phyloP scores from a whole-genome alignment of 2,888 invertebrate species.

The Drosophila anceps region DNA sequence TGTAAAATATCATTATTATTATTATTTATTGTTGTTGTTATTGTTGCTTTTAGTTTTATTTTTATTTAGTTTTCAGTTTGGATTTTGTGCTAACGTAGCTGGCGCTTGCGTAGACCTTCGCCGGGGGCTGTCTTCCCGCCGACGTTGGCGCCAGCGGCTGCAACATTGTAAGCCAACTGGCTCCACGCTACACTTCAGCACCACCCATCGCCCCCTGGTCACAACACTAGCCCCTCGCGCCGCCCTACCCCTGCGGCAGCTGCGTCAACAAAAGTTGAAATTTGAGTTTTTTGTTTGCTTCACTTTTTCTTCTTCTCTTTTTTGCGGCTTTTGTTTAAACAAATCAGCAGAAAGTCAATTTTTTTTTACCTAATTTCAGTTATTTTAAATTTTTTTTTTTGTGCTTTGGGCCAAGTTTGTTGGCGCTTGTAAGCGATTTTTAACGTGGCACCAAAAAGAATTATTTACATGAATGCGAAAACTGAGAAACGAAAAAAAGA shows the following conservation, averaged over 20 bases:
- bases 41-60: neutral
- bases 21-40: constrained; percentile 12
- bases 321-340: constrained; percentile 54
- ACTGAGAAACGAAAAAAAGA: neutral
- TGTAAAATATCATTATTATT: constrained; percentile 24
- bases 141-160: constrained; percentile 59
- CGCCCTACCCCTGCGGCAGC: constrained; percentile 45
- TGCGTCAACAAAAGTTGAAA: constrained; percentile 64
- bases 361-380: neutral
- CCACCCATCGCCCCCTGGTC: neutral
- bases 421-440: constrained; percentile 77
- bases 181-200: neutral
- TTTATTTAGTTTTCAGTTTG: constrained; percentile 28
- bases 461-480: constrained; percentile 46
- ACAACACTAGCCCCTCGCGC: no score
- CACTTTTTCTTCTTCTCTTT: neutral
- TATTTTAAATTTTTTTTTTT: constrained; percentile 6
- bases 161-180: constrained; percentile 64
- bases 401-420: constrained; percentile 64
- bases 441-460: constrained; percentile 42
- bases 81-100: constrained; percentile 45
- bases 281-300: constrained; percentile 5
- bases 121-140: constrained; percentile 22
- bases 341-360: constrained; percentile 66
- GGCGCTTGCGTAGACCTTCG: constrained; percentile 56